phyloP scores from a whole-genome alignment of 2,888 invertebrate genomes.

The Seira musarum region DNA sequence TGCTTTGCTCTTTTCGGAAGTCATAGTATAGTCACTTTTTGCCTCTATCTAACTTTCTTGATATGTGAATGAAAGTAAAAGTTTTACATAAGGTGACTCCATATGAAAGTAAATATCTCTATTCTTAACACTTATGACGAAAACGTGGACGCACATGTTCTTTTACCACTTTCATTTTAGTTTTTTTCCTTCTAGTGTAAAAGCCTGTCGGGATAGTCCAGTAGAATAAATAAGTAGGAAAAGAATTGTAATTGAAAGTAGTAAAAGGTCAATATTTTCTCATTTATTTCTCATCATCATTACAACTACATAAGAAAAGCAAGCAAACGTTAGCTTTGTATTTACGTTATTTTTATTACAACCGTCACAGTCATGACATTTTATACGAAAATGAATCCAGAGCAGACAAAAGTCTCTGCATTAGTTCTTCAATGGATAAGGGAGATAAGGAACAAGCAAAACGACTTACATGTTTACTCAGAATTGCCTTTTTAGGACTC shows the following conservation, averaged over 20 bases:
- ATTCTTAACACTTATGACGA: no score
- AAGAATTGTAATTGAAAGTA: neutral
- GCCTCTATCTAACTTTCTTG: neutral
- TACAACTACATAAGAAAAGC: no score
- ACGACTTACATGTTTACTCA: neutral
- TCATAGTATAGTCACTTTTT: neutral
- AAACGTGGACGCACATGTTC: no score
- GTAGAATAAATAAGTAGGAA: no score
- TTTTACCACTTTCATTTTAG: no score
- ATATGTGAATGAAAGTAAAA: neutral
- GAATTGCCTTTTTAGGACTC: conserved; percentile 2
- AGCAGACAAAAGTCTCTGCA: neutral
- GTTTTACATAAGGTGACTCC: no score
- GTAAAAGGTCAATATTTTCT: neutral
- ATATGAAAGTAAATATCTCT: no score
- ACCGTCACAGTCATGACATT: no score
- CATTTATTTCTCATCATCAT: conserved; percentile 26
- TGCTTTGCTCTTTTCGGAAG: no score
- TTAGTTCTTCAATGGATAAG: conserved; percentile 13
- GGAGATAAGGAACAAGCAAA: neutral
- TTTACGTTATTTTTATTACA: no score
- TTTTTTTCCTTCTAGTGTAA: no score
- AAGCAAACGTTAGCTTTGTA: neutral
- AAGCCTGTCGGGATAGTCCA: no score
- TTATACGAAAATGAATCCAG: conserved; percentile 22